These are phyloP conservation scores for Trissolcus brochymenae DNA, from an alignment of 2,888 invertebrate genomes.

Conservation along the genomic window DNA sequence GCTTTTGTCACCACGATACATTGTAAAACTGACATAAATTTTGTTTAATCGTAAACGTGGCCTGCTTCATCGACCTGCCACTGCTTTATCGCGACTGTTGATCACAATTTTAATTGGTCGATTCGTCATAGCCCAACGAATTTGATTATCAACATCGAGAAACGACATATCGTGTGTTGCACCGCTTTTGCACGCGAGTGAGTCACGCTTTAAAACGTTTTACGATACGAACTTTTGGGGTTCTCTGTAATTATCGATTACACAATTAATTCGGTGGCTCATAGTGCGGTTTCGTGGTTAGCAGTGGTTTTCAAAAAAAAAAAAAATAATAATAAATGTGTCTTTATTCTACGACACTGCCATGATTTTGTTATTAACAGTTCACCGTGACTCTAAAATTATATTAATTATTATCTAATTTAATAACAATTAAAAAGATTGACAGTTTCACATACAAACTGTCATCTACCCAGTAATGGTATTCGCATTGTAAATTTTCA, in stretches of 20 bases:
- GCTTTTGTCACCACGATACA: slow-evolving; percentile 29
- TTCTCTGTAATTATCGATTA: slow-evolving; percentile 69
- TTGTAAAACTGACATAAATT: slow-evolving; percentile 45
- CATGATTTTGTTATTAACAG: slow-evolving; percentile 4
- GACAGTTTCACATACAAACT: too few species aligned
- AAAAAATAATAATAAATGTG: too few species aligned
- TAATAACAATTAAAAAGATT: too few species aligned
- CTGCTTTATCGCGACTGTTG: slow-evolving; percentile 70
- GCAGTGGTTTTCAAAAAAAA: slow-evolving; percentile 32
- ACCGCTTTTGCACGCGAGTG: slow-evolving; percentile 69
- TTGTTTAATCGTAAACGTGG: slow-evolving; percentile 62
- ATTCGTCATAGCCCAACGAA: slow-evolving; percentile 76
- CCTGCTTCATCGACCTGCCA: slow-evolving; percentile 67
- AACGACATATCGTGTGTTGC: slow-evolving; percentile 69
- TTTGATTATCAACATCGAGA: slow-evolving; percentile 74
- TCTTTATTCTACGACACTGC: slow-evolving; percentile 13
- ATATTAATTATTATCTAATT: background rate
- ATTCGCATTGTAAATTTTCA: too few species aligned
- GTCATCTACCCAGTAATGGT: too few species aligned
- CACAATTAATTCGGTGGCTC: slow-evolving; percentile 67
- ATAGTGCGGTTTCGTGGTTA: slow-evolving; percentile 57
- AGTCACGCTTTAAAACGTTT: slow-evolving; percentile 71
- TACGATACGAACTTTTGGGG: slow-evolving; percentile 60
- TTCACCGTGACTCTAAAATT: background rate
- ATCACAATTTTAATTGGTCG: slow-evolving; percentile 75